A percentile compares a stretch with the other conserved stretches of the same genome.
phyloP scores from a whole-genome alignment of 2,888 invertebrate species.

The Elaeidobius kamerunicus region DNA sequence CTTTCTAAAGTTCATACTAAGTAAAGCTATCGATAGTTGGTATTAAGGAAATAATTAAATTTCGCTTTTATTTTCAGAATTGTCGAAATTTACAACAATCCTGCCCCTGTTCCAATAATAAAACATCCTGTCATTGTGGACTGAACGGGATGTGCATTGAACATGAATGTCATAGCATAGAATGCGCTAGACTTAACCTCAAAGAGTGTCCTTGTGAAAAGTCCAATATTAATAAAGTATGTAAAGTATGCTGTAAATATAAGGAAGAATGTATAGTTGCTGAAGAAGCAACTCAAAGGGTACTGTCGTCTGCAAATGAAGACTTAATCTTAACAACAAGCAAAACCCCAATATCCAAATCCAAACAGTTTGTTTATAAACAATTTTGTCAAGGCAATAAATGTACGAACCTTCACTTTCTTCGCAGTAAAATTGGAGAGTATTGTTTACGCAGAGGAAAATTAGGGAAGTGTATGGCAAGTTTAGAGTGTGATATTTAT shows the following conservation, averaged over 20 bases:
- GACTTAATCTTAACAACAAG: neutral
- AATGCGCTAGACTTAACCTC: conserved; percentile 51
- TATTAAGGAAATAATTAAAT: too few species aligned
- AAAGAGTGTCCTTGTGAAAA: conserved; percentile 51
- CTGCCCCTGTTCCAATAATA: conserved; percentile 47
- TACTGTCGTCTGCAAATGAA: neutral
- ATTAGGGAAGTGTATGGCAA: conserved; percentile 14
- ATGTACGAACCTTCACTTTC: conserved; percentile 16
- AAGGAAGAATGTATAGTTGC: conserved; percentile 11
- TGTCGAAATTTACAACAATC: conserved; percentile 45
- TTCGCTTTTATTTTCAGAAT: conserved; percentile 47
- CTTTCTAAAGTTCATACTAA: too few species aligned
- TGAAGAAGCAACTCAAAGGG: conserved; percentile 1
- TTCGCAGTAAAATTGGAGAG: conserved; percentile 2
- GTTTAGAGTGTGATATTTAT: conserved; percentile 4
- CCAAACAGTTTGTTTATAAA: neutral
- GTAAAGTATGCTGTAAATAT: conserved; percentile 34
- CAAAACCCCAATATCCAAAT: neutral
- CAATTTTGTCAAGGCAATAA: conserved; percentile 2
- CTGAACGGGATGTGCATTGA: conserved; percentile 52
- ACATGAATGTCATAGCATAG: conserved; percentile 52
- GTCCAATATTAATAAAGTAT: conserved; percentile 7
- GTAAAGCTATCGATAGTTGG: too few species aligned
- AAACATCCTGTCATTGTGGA: conserved; percentile 48
- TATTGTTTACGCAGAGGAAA: conserved; percentile 20